These are phyloP conservation scores for Perizoma flavofasciatum DNA, from an alignment of 2,888 invertebrate species.

Conservation along the genomic window DNA sequence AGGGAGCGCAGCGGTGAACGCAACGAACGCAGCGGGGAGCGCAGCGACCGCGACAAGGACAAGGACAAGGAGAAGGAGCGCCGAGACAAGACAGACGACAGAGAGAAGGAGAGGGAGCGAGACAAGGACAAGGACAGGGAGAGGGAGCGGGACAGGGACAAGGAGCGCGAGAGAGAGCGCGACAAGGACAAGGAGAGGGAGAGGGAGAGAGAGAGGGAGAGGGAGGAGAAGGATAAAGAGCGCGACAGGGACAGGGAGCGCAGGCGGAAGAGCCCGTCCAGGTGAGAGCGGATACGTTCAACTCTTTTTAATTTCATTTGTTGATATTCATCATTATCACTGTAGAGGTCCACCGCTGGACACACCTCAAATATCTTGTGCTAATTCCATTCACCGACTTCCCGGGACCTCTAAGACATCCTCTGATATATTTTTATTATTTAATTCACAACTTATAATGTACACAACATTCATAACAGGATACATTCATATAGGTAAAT, in stretches of 20 bases:
- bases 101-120: constrained; percentile 41
- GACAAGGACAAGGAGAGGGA: constrained; percentile 42
- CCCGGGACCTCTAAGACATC: no score
- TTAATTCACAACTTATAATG: no score
- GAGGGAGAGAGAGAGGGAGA: constrained; percentile 30
- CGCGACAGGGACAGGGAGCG: constrained; percentile 20
- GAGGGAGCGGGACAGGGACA: constrained; percentile 47
- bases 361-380: no score
- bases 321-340: no score
- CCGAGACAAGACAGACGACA: constrained; percentile 56
- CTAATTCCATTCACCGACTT: no score
- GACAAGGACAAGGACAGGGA: constrained; percentile 9
- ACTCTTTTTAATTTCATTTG: background rate
- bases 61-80: constrained; percentile 37
- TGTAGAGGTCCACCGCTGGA: no score
- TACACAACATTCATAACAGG: no score
- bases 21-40: constrained; percentile 63
- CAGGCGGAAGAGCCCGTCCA: constrained; percentile 52
- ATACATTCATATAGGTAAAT: no score
- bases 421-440: no score
- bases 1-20: constrained; percentile 44
- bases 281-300: constrained; percentile 31
- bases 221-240: constrained; percentile 29
- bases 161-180: constrained; percentile 40
- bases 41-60: constrained; percentile 37